phyloP scores from a whole-genome alignment of 2,113 vertebrate genomes.

The Canis aureus region DNA sequence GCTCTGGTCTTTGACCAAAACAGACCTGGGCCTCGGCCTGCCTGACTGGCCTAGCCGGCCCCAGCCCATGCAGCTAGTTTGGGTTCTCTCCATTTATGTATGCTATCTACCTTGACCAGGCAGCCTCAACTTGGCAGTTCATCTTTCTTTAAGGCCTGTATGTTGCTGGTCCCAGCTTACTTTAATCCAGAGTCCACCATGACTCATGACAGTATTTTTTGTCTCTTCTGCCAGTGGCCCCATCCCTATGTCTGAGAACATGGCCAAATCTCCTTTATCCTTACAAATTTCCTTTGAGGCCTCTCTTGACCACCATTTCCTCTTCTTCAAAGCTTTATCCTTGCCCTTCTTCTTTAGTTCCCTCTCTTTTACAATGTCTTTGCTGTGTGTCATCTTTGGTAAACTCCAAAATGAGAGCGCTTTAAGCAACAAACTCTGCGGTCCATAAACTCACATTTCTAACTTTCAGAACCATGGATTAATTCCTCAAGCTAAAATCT shows the following conservation, averaged over 20 bases:
- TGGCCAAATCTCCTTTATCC: not conserved
- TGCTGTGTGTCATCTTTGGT: not conserved
- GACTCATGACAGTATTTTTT: not conserved
- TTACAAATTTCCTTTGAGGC: not conserved
- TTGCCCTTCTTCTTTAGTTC: not conserved
- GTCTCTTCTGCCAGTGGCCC: not conserved
- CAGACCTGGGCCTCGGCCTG: not conserved
- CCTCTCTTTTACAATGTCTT: not conserved
- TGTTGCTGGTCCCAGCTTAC: not conserved
- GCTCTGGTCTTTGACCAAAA: not conserved
- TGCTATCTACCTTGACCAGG: not conserved
- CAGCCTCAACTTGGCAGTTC: not conserved
- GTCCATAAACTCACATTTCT: not conserved
- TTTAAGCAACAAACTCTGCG: not conserved
- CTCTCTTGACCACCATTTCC: not conserved
- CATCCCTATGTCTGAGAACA: not conserved
- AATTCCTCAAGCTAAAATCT: conserved; percentile 7
- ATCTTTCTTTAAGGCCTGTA: not conserved
- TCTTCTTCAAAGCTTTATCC: not conserved
- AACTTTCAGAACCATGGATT: not conserved
- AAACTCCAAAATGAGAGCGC: not conserved
- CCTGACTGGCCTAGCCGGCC: not conserved
- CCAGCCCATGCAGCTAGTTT: no score
- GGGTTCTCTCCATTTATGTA: not conserved
- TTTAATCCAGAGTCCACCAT: not conserved